Conservation (phyloP, 1,140 invertebrate genomes). For the Vanessa tameamea region DNA sequence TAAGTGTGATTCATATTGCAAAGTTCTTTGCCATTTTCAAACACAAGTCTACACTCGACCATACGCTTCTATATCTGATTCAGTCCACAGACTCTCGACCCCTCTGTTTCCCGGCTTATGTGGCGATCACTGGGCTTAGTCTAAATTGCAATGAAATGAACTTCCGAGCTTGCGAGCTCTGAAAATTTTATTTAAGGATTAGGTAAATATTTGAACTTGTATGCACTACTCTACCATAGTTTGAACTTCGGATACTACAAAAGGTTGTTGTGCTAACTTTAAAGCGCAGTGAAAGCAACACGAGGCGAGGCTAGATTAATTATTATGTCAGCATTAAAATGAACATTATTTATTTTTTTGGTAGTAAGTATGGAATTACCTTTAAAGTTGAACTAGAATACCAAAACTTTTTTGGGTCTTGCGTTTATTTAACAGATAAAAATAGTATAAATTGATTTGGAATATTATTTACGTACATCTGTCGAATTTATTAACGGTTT, state of each 20-base stretch:
- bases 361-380: not conserved
- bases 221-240: slow-evolving; percentile 5
- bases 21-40: slow-evolving; percentile 49
- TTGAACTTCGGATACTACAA: not conserved
- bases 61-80: slow-evolving; percentile 47
- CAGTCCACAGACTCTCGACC: slow-evolving; percentile 50
- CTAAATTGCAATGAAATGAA: slow-evolving; percentile 64
- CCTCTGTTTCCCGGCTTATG: slow-evolving; percentile 61
- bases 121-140: slow-evolving; percentile 60
- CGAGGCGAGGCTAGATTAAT: not conserved
- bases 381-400: not conserved
- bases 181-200: slow-evolving; percentile 32
- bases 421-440: not conserved
- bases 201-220: slow-evolving; percentile 22
- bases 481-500: slow-evolving; percentile 68
- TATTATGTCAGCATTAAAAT: not conserved
- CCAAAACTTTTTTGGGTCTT: too few relatives aligned
- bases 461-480: slow-evolving; percentile 46
- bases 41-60: slow-evolving; percentile 43
- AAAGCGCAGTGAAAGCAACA: not conserved
- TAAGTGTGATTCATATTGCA: slow-evolving; percentile 42
- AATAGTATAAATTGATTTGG: slow-evolving; percentile 22
- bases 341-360: not conserved
- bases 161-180: slow-evolving; percentile 24
- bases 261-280: not conserved